Percentiles rank a stretch among this genome's conserved stretches.
These are phyloP conservation scores for Luidia sarsii DNA, from an alignment of 53 echinoderm and acorn worm genomes.

Conservation along the genomic window DNA sequence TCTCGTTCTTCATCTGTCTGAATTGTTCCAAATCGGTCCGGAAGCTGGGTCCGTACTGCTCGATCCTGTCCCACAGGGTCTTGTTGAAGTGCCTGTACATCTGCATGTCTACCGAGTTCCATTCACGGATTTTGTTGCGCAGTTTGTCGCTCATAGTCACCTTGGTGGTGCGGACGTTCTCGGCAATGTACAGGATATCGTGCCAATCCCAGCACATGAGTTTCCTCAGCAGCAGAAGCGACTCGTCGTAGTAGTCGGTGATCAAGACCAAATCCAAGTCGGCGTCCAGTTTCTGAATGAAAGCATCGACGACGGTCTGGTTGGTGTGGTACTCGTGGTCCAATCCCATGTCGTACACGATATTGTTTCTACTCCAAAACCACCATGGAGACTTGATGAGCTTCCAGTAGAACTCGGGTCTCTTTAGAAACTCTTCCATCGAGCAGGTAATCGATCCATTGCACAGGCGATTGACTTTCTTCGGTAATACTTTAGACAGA, in stretches of 20 bases:
- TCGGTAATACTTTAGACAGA: slow-evolving; percentile 57
- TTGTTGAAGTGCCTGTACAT: slow-evolving; percentile 73
- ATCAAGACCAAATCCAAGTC: slow-evolving; percentile 77
- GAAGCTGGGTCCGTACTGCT: slow-evolving; percentile 67
- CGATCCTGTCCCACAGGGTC: slow-evolving; percentile 72
- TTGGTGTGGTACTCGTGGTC: slow-evolving; percentile 67
- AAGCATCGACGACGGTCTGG: slow-evolving; percentile 48
- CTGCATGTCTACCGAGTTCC: slow-evolving; percentile 69
- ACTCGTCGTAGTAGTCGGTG: slow-evolving; percentile 82
- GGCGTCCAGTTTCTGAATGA: slow-evolving; percentile 38
- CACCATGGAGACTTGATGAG: slow-evolving; percentile 49
- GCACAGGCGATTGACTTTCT: slow-evolving; percentile 19
- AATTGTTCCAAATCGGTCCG: slow-evolving; percentile 56
- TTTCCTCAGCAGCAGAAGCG: slow-evolving; percentile 66
- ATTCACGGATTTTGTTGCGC: slow-evolving; percentile 60
- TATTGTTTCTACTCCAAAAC: slow-evolving; percentile 76
- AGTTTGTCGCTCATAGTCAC: slow-evolving; percentile 10
- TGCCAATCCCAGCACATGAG: slow-evolving; percentile 62
- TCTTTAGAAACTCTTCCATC: slow-evolving; percentile 63
- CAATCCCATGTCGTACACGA: slow-evolving; percentile 80
- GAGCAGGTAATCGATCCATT: neutral
- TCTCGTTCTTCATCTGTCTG: slow-evolving; percentile 49
- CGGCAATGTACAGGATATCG: slow-evolving; percentile 75
- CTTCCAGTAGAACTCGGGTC: slow-evolving; percentile 60
- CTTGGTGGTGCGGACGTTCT: slow-evolving; percentile 57